Conservation (phyloP, 1,140 invertebrate species). For the Drosophila truncata region DNA sequence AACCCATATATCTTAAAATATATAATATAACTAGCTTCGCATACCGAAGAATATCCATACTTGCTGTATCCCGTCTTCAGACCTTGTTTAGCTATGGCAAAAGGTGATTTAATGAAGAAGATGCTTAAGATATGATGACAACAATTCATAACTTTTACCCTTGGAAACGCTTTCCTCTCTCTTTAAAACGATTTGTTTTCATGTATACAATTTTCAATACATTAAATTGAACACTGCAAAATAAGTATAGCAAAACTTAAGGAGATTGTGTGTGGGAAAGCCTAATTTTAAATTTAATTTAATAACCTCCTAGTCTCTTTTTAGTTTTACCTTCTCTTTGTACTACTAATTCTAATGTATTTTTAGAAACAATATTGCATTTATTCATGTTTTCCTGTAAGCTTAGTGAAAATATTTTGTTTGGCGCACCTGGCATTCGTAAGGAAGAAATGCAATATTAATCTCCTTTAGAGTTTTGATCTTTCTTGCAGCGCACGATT, state of each 20-base stretch:
- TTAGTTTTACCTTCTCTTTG: background rate
- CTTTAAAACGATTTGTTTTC: slow-evolving; percentile 9
- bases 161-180: background rate
- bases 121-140: background rate
- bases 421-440: slow-evolving; percentile 96
- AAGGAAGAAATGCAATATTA: slow-evolving; percentile 99
- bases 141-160: background rate
- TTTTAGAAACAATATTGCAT: slow-evolving; percentile 13
- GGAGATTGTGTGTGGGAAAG: slow-evolving; percentile 6
- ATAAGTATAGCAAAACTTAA: slow-evolving; percentile 23
- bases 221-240: slow-evolving; percentile 23
- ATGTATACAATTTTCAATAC: slow-evolving; percentile 18
- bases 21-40: background rate
- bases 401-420: background rate
- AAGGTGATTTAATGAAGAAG: background rate
- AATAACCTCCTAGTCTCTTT: background rate
- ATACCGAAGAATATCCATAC: background rate
- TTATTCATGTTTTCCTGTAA: slow-evolving; percentile 13
- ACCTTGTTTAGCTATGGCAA: background rate
- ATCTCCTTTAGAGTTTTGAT: slow-evolving; percentile 99
- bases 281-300: background rate
- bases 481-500: slow-evolving; percentile 96
- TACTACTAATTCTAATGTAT: background rate
- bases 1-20: background rate
- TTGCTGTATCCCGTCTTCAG: background rate